These are phyloP conservation scores for Mythimna albipuncta DNA, from an alignment of 2,888 invertebrate genomes.

Conservation along the genomic window DNA sequence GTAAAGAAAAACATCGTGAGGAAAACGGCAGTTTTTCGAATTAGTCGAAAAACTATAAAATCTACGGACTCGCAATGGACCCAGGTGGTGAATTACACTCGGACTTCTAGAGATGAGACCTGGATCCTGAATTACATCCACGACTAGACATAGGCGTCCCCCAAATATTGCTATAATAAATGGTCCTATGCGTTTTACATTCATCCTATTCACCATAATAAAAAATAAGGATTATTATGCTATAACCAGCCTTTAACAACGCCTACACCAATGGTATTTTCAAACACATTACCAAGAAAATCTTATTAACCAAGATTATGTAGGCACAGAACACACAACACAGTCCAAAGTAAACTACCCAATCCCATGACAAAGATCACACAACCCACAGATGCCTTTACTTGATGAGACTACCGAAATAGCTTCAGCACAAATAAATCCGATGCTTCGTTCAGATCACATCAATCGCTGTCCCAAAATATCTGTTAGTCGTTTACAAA, in stretches of 20 bases:
- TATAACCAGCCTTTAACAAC: neutral
- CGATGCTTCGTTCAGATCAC: conserved; percentile 50
- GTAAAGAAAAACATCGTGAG: no score
- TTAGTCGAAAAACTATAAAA: no score
- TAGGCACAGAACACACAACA: neutral
- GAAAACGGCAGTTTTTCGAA: no score
- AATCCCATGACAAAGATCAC: neutral
- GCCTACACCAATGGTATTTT: neutral
- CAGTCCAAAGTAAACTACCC: neutral
- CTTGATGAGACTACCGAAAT: conserved; percentile 20
- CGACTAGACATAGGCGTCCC: no score
- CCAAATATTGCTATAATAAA: no score
- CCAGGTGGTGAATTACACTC: no score
- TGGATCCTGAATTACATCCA: no score
- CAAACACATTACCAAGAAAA: neutral
- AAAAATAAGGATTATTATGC: no score
- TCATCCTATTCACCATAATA: no score
- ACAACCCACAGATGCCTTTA: neutral
- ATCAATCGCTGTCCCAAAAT: conserved; percentile 71
- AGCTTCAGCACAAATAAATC: conserved; percentile 50
- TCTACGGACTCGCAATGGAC: no score
- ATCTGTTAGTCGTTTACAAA: conserved; percentile 73
- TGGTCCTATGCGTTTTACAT: no score
- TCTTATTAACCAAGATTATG: neutral
- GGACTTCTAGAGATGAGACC: no score